Evolutionary conservation across 2,888 invertebrate genomes (phyloP).

Genomic region (Asteroscopus sphinx): DNA sequence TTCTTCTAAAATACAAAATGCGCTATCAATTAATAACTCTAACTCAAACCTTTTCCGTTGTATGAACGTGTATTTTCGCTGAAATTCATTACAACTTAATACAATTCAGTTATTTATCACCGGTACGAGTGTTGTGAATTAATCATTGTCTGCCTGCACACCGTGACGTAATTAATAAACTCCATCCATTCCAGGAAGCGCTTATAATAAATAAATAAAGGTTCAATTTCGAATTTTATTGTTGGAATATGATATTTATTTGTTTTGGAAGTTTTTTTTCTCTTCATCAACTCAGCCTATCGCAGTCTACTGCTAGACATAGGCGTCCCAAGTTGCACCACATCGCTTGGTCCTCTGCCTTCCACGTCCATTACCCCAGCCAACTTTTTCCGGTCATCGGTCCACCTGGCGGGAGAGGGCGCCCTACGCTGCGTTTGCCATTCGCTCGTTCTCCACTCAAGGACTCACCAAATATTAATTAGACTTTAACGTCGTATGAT

Average conservation of each 20-base stretch:
- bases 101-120: conserved; percentile 54
- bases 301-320: too few relatives aligned
- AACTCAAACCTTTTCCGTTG: conserved; percentile 25
- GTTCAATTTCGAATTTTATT: conserved; percentile 23
- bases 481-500: too few relatives aligned
- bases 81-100: conserved; percentile 43
- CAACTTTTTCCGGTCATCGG: too few relatives aligned
- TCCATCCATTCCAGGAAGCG: conserved; percentile 41
- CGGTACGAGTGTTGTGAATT: conserved; percentile 39
- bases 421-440: too few relatives aligned
- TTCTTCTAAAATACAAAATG: conserved; percentile 23
- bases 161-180: conserved; percentile 52
- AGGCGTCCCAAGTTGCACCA: too few relatives aligned
- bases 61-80: conserved; percentile 30
- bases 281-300: too few relatives aligned
- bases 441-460: too few relatives aligned
- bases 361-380: too few relatives aligned
- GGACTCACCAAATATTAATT: too few relatives aligned
- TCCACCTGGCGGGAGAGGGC: too few relatives aligned
- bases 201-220: conserved; percentile 38
- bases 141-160: conserved; percentile 45
- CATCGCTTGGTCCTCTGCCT: too few relatives aligned
- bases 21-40: conserved; percentile 33
- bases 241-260: conserved; percentile 24
- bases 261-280: conserved; percentile 8